phyloP scores from a whole-genome alignment of 2,113 vertebrate species.

The Ictalurus furcatus region DNA sequence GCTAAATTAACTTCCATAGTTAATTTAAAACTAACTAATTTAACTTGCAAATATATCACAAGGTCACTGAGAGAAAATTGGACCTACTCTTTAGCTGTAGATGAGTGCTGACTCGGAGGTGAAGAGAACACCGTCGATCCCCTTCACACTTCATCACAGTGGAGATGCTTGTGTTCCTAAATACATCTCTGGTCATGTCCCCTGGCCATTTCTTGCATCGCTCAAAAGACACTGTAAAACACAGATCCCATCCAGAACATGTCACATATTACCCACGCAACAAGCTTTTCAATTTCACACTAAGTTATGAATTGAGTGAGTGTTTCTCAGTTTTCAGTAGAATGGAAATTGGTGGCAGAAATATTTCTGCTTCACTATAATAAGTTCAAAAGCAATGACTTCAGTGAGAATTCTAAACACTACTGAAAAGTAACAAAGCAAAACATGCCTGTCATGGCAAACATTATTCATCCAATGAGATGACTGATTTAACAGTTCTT shows the following conservation, averaged over 20 bases:
- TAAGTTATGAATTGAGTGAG: neutral
- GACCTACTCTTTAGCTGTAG: conserved; percentile 75
- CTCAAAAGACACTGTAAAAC: conserved; percentile 52
- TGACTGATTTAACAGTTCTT: neutral
- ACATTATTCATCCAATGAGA: neutral
- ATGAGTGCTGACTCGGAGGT: conserved; percentile 69
- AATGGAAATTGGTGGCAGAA: neutral
- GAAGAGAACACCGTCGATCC: conserved; percentile 72
- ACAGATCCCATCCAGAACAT: neutral
- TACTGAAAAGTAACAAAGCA: neutral
- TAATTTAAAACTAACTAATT: conserved; percentile 15
- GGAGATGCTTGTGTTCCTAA: conserved; percentile 76
- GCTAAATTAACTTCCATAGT: neutral
- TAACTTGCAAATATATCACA: neutral
- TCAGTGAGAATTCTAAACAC: neutral
- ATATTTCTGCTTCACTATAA: neutral
- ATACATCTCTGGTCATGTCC: conserved; percentile 58
- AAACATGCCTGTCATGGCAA: neutral
- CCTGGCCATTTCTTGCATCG: conserved; percentile 65
- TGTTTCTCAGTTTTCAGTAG: neutral
- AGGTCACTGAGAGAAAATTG: neutral
- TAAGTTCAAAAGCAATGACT: neutral
- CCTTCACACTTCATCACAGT: conserved; percentile 79
- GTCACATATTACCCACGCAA: neutral
- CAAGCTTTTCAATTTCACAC: neutral